Conservation (phyloP, 2,113 vertebrate genomes). For the Upupa epops region DNA sequence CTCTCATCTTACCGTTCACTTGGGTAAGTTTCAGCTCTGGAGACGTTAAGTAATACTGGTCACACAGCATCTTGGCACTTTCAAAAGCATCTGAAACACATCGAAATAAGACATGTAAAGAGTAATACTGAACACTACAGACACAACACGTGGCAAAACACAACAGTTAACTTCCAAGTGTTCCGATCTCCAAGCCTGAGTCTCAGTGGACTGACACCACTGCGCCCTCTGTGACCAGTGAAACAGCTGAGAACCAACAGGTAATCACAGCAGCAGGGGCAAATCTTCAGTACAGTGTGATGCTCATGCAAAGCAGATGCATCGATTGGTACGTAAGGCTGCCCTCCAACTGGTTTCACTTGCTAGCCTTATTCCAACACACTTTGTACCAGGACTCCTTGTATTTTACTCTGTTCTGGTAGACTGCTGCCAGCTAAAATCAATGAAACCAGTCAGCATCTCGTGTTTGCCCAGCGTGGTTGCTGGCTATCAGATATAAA, state of each 20-base stretch:
- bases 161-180: background rate
- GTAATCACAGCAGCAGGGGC: background rate
- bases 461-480: background rate
- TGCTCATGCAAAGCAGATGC: background rate
- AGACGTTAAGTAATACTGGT: conserved; percentile 95
- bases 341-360: background rate
- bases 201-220: background rate
- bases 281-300: background rate
- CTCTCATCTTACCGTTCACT: conserved; percentile 85
- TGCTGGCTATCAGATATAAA: background rate
- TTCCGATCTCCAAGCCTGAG: background rate
- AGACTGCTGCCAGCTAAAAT: background rate
- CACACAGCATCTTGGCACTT: conserved; percentile 92
- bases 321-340: background rate
- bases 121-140: background rate
- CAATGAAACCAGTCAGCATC: background rate
- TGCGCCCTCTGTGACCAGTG: background rate
- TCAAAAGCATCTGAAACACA: conserved; percentile 88
- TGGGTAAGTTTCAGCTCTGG: conserved; percentile 90
- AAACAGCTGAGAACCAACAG: background rate
- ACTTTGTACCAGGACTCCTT: background rate
- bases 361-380: background rate
- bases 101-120: background rate
- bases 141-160: background rate
- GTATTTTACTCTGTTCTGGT: background rate